Evolutionary conservation across 2,888 invertebrate species (phyloP).

Genomic region (Chloromyia formosa): DNA sequence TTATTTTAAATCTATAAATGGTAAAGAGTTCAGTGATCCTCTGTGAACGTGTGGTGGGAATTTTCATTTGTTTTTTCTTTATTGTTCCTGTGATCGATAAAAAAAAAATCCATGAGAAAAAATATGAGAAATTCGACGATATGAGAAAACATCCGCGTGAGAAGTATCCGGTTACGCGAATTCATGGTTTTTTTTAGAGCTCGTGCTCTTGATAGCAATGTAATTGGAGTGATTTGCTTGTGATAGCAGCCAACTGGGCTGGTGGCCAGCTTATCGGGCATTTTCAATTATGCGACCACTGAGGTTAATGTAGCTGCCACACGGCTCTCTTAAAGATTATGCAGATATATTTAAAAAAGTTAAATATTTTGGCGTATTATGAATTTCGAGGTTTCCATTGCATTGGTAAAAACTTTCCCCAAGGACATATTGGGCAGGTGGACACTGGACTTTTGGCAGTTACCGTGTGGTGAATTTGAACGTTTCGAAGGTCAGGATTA

Average conservation of each 20-base stretch:
- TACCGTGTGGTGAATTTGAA: too few relatives aligned
- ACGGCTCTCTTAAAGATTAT: background rate
- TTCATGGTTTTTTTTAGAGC: background rate
- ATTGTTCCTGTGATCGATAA: background rate
- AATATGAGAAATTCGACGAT: background rate
- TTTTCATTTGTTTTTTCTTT: background rate
- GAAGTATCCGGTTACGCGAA: slow-evolving; percentile 8
- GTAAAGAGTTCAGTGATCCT: slow-evolving; percentile 30
- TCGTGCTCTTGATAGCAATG: background rate
- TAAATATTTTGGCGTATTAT: background rate
- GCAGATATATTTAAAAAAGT: background rate
- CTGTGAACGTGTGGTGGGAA: slow-evolving; percentile 26
- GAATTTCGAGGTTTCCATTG: too few relatives aligned
- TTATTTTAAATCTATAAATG: background rate
- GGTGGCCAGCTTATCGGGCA: background rate
- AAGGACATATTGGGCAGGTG: too few relatives aligned
- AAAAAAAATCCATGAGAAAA: background rate
- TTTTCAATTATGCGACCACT: background rate
- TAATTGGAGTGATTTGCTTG: background rate
- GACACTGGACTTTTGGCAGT: too few relatives aligned
- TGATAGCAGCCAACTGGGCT: background rate
- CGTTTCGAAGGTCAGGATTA: too few relatives aligned
- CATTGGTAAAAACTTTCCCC: too few relatives aligned
- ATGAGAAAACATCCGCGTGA: slow-evolving; percentile 5
- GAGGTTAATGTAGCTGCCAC: slow-evolving; percentile 28